These are phyloP conservation scores for Anolis carolinensis DNA, from an alignment of 2,113 vertebrate genomes.

Conservation along the genomic window DNA sequence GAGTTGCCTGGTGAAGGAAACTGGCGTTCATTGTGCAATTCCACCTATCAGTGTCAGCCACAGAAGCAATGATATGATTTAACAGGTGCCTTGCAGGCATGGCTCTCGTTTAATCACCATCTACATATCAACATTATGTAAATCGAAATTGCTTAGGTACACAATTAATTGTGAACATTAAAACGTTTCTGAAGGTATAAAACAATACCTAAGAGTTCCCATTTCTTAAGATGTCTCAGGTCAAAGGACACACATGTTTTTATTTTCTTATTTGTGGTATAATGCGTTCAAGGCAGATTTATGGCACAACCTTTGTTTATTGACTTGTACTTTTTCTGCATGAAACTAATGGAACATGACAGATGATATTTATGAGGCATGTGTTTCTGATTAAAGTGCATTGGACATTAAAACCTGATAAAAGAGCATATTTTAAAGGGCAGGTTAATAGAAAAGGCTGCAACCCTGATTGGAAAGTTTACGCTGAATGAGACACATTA, in stretches of 20 bases:
- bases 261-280: conserved; percentile 84
- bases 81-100: conserved; percentile 74
- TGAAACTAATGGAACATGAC: conserved; percentile 85
- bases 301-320: conserved; percentile 85
- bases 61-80: conserved; percentile 70
- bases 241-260: conserved; percentile 87
- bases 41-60: conserved; percentile 60
- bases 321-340: conserved; percentile 83
- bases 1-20: conserved; percentile 43
- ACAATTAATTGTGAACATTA: conserved; percentile 75
- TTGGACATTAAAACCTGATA: conserved; percentile 83
- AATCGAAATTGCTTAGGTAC: conserved; percentile 73
- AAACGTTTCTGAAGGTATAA: conserved; percentile 72
- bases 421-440: conserved; percentile 80
- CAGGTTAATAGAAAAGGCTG: conserved; percentile 75
- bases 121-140: conserved; percentile 70
- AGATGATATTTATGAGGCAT: conserved; percentile 84
- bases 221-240: conserved; percentile 75
- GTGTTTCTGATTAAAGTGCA: conserved; percentile 84
- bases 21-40: conserved; percentile 56
- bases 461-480: conserved; percentile 68
- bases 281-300: conserved; percentile 87
- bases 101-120: conserved; percentile 67
- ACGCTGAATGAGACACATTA: conserved; percentile 59
- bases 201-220: conserved; percentile 75